Evolutionary conservation across 2,113 vertebrate species (phyloP), one percentile per base, ranked within the genome.

Genomic region (Gallinago jamesoni): DNA sequence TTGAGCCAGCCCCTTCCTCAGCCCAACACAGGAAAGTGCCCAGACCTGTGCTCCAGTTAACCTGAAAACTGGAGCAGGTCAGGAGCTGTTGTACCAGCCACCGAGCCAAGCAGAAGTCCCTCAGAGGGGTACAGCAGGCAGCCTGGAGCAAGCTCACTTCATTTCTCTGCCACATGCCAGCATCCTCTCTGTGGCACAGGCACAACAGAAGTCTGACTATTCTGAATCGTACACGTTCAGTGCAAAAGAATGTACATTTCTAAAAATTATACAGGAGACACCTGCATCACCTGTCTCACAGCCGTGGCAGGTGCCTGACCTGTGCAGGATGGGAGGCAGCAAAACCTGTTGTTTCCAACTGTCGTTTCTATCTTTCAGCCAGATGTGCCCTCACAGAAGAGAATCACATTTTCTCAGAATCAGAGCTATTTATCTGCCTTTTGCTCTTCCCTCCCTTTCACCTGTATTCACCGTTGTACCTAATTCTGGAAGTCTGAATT

Each of bases 271-370:
- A 8, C 7, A 2, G 43, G 57, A 18, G 28, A 39, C 14, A 13
- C 30, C 9, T 8, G 52, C 14, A 33, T 11, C 12, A 0, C 25
- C 39, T 1, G 14, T 4, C 45, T 7, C 20, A 1, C 9, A 5
- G 62, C 50, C 3, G 2, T 3, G 8, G 63, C 80, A 43, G 18
- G 30, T 2, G 1, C 68, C 55, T 7, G 12, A 33, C 23, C 56
- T 1, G 0, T 0, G 0, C 31, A 25, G n/a, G 19, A 15, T 1
- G 28, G 39, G 11, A 60, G 3, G 37, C 37, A 68, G 23, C 2
- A 0, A 60, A 86, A 83, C 28, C 50, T 57, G 17, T 7, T 23
- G 10, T 6, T 33, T 8, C 19, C 45, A 30, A 2, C 35, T 19
- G 3, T 4, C 41, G 12, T 11, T 19, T 27, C 64, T 5, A 5